phyloP scores from a whole-genome alignment of 2,888 invertebrate genomes.

The Sesamia inferens region DNA sequence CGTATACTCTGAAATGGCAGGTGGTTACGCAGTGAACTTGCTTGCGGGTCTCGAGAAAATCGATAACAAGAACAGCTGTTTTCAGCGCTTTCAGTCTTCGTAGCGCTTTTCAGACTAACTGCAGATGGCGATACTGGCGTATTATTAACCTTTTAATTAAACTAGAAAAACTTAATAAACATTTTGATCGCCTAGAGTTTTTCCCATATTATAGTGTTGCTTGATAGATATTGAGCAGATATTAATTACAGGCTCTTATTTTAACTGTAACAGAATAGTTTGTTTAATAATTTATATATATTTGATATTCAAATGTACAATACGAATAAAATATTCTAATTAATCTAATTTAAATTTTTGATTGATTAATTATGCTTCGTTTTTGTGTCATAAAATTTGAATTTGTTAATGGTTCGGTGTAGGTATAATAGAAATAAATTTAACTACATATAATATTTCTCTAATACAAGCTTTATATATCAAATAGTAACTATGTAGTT shows the following conservation, averaged over 20 bases:
- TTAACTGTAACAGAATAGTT: background rate
- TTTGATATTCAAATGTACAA: background rate
- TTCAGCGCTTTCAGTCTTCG: constrained; percentile 35
- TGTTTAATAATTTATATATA: no score
- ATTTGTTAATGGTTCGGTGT: no score
- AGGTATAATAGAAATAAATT: no score
- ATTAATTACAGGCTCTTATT: constrained; percentile 36
- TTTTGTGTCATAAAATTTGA: no score
- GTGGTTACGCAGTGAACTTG: constrained; percentile 80
- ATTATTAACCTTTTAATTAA: constrained; percentile 2
- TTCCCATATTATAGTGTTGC: background rate
- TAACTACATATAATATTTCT: no score
- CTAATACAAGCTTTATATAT: no score
- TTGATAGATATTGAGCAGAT: constrained; percentile 25
- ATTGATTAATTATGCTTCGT: background rate
- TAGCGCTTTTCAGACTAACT: constrained; percentile 17
- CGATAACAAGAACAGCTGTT: constrained; percentile 85
- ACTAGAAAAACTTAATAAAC: background rate
- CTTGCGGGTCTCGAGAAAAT: constrained; percentile 78
- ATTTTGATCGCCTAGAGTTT: constrained; percentile 7
- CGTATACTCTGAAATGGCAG: constrained; percentile 67
- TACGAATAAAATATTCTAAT: background rate
- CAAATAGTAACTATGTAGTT: no score
- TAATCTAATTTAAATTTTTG: no score
- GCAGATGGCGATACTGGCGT: constrained; percentile 71